Percentiles rank a stretch among this genome's conserved stretches.
Evolutionary conservation across 2,113 vertebrate species (phyloP).

Genomic region (Stigmatopora argus): DNA sequence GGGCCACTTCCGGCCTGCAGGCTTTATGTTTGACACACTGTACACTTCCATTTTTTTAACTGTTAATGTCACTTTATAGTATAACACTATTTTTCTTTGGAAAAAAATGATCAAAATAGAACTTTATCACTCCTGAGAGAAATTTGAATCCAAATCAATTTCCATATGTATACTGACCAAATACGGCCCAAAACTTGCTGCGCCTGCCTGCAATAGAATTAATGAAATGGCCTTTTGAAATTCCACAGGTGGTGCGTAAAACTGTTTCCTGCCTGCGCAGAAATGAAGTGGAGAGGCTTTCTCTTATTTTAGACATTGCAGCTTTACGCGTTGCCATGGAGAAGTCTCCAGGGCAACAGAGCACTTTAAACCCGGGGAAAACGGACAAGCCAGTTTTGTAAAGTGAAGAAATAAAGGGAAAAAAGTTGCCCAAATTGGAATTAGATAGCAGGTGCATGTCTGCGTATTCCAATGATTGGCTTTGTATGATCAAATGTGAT

Average conservation of each 20-base stretch:
- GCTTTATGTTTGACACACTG: too few relatives aligned
- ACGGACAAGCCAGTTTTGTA: constrained; percentile 9
- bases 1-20: too few relatives aligned
- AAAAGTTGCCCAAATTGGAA: constrained; percentile 13
- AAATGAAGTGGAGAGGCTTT: constrained; percentile 41
- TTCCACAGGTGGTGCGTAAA: constrained; percentile 1
- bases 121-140: too few relatives aligned
- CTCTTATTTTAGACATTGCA: constrained; percentile 46
- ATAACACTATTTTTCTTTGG: too few relatives aligned
- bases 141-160: too few relatives aligned
- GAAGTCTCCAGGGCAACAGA: constrained; percentile 66
- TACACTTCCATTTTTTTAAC: too few relatives aligned
- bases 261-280: constrained; percentile 31
- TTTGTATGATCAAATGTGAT: neutral
- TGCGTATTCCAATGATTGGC: neutral
- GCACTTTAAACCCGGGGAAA: constrained; percentile 39
- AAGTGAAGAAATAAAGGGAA: neutral
- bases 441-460: constrained; percentile 8
- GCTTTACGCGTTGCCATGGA: constrained; percentile 69
- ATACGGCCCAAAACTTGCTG: too few relatives aligned
- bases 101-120: too few relatives aligned
- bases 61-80: too few relatives aligned
- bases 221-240: neutral
- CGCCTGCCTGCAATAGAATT: neutral
- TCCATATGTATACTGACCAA: too few relatives aligned